Base-by-base conservation (phyloP, 2,888 invertebrate genomes). In the Melieria picta region DNA sequence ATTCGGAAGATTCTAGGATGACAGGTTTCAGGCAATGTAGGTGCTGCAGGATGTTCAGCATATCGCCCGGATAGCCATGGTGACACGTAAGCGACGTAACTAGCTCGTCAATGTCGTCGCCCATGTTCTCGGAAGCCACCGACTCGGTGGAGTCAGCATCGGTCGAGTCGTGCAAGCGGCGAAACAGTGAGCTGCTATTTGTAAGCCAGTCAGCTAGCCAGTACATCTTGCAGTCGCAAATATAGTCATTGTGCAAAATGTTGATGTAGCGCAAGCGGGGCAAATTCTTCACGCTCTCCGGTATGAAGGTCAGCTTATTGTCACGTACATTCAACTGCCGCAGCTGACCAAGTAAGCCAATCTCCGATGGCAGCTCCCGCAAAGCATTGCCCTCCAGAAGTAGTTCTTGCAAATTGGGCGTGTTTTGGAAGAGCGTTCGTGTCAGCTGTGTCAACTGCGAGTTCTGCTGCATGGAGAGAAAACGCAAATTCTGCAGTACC, bases 161-260 rank as follows among this genome's bases (percentile, higher is more conserved):
- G 7, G 7, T 70, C 55, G 2, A 50, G 43, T 88, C 86, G 75
- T 87, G 87, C 64, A 88, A 87, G 60, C 55, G 43, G 13, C 64
- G 52, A 30, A 63, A 30, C 42, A n/a, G 87, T 11, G 63, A 5
- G 10, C 76, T 75, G 55, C 71, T 56, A 50, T 81, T 79, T 16
- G 77, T 90, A 9, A 90, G 89, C 92, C 91, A 92, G 11, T 88
- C 83, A 1, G 88, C 85, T 77, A 94, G 91, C 95, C 95, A 95
- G 76, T 90, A 91, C 90, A 94, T 93, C 64, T 93, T 90, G 81
- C 96, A 96, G 85, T 95, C 94, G 87, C 96, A 96, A 16, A 91
- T 91, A 92, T 94, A 95, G 46, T 92, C 92, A 84, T 96, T 96
- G 71, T 91, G 90, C 50, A 90, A 88, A 77, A 96, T 90, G 77